Conservation (phyloP, 2,797 vertebrate species). For the Rousettus madagascariensis region DNA sequence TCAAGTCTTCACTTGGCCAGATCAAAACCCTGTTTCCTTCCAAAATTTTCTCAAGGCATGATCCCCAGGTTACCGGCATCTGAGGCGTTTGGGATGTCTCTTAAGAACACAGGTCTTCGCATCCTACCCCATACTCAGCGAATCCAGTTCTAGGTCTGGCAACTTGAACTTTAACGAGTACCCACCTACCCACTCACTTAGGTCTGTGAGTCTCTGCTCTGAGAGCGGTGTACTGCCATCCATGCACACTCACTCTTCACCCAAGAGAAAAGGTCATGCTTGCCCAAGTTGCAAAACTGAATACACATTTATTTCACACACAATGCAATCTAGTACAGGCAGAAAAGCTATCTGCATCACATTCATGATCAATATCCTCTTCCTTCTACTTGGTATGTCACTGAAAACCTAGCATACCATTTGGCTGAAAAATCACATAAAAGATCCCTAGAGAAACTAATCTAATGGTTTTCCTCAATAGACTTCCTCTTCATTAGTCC, state of each 20-base stretch:
- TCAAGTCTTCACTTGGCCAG: background rate
- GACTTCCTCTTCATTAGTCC: background rate
- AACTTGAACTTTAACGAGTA: background rate
- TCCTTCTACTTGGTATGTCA: background rate
- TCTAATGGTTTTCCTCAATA: background rate
- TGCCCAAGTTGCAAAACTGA: background rate
- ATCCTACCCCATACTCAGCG: background rate
- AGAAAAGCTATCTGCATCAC: background rate
- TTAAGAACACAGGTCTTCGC: background rate
- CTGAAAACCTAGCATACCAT: background rate
- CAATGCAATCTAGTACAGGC: background rate
- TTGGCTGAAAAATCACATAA: background rate
- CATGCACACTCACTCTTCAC: background rate
- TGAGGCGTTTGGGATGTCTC: background rate
- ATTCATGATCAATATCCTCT: background rate
- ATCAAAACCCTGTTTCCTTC: background rate
- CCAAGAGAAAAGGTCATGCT: background rate
- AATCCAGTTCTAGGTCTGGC: background rate
- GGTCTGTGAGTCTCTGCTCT: background rate
- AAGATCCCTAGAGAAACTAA: background rate
- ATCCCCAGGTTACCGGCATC: background rate
- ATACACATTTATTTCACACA: conserved; percentile 44
- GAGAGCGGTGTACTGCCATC: background rate
- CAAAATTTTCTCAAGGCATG: background rate
- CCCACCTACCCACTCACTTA: fast-evolving